Conservation (phyloP, 2,797 vertebrate species). For the Ptychobarbus kaznakovi region DNA sequence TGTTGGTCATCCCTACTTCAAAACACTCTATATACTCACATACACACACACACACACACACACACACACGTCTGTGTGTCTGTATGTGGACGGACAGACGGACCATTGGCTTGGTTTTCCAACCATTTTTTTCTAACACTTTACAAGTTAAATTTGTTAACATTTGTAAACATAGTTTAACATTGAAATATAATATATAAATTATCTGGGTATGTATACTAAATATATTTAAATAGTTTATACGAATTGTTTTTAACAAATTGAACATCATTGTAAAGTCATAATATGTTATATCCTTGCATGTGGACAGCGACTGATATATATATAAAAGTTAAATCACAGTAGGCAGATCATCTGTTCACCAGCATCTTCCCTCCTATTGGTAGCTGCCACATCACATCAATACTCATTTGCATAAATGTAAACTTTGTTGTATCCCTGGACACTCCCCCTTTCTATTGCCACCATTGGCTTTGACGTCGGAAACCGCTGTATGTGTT, state of each 20-base stretch:
- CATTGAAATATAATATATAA: background rate
- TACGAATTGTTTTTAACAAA: background rate
- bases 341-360: background rate
- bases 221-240: background rate
- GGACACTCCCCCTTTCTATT: background rate
- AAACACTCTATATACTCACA: too few species aligned
- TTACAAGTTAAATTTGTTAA: too few species aligned
- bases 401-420: background rate
- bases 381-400: background rate
- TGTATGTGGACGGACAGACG: too few species aligned
- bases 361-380: background rate
- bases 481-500: conserved; percentile 6
- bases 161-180: too few species aligned
- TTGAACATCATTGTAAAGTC: background rate
- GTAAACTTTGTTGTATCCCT: background rate
- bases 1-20: background rate
- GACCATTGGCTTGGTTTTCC: too few species aligned
- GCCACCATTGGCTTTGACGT: background rate
- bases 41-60: too few species aligned
- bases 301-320: background rate
- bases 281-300: background rate
- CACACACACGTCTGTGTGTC: too few species aligned
- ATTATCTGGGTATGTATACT: too few species aligned
- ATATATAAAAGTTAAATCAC: background rate
- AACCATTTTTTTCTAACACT: too few species aligned